These are phyloP conservation scores for Diachasmimorpha longicaudata DNA, from an alignment of 1,140 invertebrate species.

Conservation along the genomic window DNA sequence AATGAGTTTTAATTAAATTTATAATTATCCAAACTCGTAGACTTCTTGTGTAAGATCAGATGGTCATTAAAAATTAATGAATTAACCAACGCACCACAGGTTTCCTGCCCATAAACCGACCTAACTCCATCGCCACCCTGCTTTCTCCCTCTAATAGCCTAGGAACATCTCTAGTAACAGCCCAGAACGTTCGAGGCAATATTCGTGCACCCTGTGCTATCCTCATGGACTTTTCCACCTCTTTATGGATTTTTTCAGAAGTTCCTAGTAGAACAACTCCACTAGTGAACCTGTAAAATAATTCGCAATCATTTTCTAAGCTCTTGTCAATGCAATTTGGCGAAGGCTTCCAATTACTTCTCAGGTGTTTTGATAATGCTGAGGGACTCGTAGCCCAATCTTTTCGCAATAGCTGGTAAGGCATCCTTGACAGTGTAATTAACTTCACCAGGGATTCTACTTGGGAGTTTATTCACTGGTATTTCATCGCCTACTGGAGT, in stretches of 20 bases:
- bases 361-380: slow-evolving; percentile 44
- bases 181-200: slow-evolving; percentile 44
- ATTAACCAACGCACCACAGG: slow-evolving; percentile 27
- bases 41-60: neutral
- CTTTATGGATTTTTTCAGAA: slow-evolving; percentile 12
- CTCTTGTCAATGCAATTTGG: neutral
- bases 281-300: slow-evolving; percentile 41
- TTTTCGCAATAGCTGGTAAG: slow-evolving; percentile 40
- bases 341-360: slow-evolving; percentile 40
- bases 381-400: slow-evolving; percentile 42
- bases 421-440: slow-evolving; percentile 44
- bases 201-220: slow-evolving; percentile 18
- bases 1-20: neutral
- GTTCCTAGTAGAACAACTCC: slow-evolving; percentile 44
- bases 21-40: slow-evolving; percentile 8
- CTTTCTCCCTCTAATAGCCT: slow-evolving; percentile 29
- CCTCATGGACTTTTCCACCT: slow-evolving; percentile 15
- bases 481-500: neutral
- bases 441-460: slow-evolving; percentile 30
- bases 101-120: neutral
- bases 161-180: slow-evolving; percentile 43
- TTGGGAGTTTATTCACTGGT: neutral
- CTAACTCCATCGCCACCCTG: slow-evolving; percentile 34
- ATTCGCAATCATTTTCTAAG: neutral
- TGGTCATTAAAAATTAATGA: too few relatives aligned